Base-by-base conservation (phyloP, 2,888 invertebrate species). In the Microctonus brassicae region DNA sequence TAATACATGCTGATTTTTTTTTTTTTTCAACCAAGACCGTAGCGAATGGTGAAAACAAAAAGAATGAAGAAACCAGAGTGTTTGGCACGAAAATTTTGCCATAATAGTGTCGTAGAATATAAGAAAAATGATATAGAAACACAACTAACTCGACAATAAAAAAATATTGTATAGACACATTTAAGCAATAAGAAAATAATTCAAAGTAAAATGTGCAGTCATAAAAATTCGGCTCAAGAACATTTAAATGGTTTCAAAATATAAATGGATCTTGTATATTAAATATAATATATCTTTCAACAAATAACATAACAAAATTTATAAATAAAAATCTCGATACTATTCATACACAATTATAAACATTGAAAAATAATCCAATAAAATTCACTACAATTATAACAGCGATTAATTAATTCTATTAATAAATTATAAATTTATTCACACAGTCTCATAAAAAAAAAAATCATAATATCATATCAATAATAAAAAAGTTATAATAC, bases 151-250 rank as follows among this genome's bases (percentile, higher is more conserved):
- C 13, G 22, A 36, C 20, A n/a, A 24, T 36, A 36, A 61, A 61
- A 62, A 39, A n/a, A n/a, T n/a, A 24, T 24, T 20, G n/a, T 22
- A 13, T 24, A 9, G 22, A 39, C 5, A 17, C 17, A 6, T 47
- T 47, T 65, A 68, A 65, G 65, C 65, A 52, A 10, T 63, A 70
- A 64, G 70, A 73, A 72, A 73, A 75, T 75, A 75, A 73, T 75
- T 75, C 63, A n/a, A n/a, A n/a, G n/a, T n/a, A n/a, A n/a, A n/a
- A n/a, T 67, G 29, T 42, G 22, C 52, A 53, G 68, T 55, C 17
- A 60, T 39, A 55, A 70, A 67, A 61, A 74, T 70, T 68, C 67
- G 57, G 61, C 67, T 74, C 67, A 66, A 74, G 67, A 67, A 20
- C 72, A 67, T 72, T 70, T 72, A 74, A 74, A 74, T 63, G 74